Conservation (phyloP, 2,888 invertebrate species). For the Cetonia aurata region DNA sequence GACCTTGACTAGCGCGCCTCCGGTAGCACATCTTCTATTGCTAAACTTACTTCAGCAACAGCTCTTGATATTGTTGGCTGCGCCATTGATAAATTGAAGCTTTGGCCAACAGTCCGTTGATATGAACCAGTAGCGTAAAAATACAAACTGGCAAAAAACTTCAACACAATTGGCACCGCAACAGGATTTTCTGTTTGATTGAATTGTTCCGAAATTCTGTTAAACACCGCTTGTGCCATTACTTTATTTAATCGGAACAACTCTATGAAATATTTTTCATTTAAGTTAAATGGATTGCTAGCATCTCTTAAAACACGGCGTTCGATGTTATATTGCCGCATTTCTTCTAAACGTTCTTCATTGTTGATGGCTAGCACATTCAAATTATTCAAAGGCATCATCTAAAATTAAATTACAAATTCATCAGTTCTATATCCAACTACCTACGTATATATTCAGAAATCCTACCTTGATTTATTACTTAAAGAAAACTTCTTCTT, state of each 20-base stretch:
- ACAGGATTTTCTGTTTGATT: slow-evolving; percentile 30
- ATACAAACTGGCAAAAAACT: slow-evolving; percentile 39
- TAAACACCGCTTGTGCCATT: slow-evolving; percentile 40
- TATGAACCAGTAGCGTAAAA: slow-evolving; percentile 49
- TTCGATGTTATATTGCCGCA: slow-evolving; percentile 14
- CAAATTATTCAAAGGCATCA: too few relatives aligned
- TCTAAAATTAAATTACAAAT: too few relatives aligned
- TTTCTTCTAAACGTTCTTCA: not conserved
- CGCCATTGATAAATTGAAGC: slow-evolving; percentile 41
- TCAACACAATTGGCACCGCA: slow-evolving; percentile 12
- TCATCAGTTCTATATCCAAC: too few relatives aligned
- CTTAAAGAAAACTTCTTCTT: too few relatives aligned
- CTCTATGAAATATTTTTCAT: slow-evolving; percentile 10
- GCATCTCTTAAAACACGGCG: slow-evolving; percentile 1
- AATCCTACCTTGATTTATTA: too few relatives aligned
- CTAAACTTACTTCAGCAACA: slow-evolving; percentile 43
- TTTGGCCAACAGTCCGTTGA: slow-evolving; percentile 44
- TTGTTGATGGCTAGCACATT: too few relatives aligned
- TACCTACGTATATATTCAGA: too few relatives aligned
- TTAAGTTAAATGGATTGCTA: slow-evolving; percentile 15
- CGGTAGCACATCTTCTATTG: not conserved
- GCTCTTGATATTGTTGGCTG: slow-evolving; percentile 45
- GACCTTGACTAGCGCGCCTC: too few relatives aligned
- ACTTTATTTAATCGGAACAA: slow-evolving; percentile 42
- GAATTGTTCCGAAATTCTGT: slow-evolving; percentile 33